Conservation (phyloP, 2,113 vertebrate genomes). For the Xiphias gladius region DNA sequence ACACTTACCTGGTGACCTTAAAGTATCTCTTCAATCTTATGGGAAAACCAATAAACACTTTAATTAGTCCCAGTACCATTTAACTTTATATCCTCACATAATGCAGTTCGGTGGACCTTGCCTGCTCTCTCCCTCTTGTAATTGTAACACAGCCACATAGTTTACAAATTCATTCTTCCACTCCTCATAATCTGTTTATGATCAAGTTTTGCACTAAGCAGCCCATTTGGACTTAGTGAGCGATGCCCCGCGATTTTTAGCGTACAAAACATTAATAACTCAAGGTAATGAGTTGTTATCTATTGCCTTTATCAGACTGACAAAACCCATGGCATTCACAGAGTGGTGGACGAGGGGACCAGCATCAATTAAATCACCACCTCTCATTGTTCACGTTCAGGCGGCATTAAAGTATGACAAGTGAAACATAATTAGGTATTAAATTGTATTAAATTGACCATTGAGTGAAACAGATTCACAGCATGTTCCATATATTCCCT, state of each 20-base stretch:
- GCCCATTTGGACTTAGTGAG: slow-evolving; percentile 14
- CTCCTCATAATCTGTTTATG: slow-evolving; percentile 40
- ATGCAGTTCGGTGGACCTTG: slow-evolving; percentile 8
- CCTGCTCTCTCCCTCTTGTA: neutral
- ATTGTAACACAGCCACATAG: slow-evolving; percentile 1
- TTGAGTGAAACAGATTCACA: slow-evolving; percentile 68
- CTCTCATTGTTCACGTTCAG: slow-evolving; percentile 68
- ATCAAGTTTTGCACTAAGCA: slow-evolving; percentile 32
- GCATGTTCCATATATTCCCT: slow-evolving; percentile 74
- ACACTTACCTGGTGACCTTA: slow-evolving; percentile 31
- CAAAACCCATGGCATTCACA: slow-evolving; percentile 49
- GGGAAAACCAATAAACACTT: slow-evolving; percentile 38
- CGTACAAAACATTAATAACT: slow-evolving; percentile 57
- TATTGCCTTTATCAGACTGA: slow-evolving; percentile 65
- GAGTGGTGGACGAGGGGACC: slow-evolving; percentile 30
- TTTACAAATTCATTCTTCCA: slow-evolving; percentile 42
- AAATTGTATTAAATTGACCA: slow-evolving; percentile 80
- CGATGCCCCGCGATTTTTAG: neutral
- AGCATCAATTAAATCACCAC: slow-evolving; percentile 73
- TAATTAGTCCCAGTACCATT: slow-evolving; percentile 45
- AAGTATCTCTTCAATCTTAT: slow-evolving; percentile 18
- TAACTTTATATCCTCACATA: slow-evolving; percentile 52
- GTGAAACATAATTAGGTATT: slow-evolving; percentile 82
- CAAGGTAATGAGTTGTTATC: slow-evolving; percentile 66
- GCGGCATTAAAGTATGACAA: slow-evolving; percentile 70